A percentile compares a stretch with the other conserved stretches of the same genome.
phyloP scores from a whole-genome alignment of 2,888 invertebrate genomes.

The Saturnia japonica region DNA sequence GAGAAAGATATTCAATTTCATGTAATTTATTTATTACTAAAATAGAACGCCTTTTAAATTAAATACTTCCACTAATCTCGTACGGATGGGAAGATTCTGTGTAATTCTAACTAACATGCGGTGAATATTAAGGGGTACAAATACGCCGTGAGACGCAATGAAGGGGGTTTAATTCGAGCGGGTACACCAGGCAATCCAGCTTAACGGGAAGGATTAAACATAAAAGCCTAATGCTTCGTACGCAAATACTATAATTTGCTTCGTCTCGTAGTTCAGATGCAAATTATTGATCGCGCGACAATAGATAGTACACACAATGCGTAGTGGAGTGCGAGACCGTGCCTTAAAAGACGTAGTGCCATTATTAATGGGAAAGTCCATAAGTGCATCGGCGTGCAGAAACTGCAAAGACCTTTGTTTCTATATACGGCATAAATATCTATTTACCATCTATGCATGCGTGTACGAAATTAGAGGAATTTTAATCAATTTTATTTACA shows the following conservation, averaged over 20 bases:
- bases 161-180: constrained; percentile 61
- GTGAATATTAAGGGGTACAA: constrained; percentile 48
- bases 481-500: constrained; percentile 28
- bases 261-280: constrained; percentile 55
- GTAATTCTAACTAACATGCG: constrained; percentile 29
- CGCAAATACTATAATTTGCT: constrained; percentile 59
- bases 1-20: neutral
- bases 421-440: constrained; percentile 45
- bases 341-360: constrained; percentile 58
- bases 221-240: constrained; percentile 66
- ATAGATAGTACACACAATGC: constrained; percentile 56
- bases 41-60: constrained; percentile 1
- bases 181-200: constrained; percentile 72
- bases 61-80: constrained; percentile 12
- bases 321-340: constrained; percentile 39
- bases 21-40: neutral
- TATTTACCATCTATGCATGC: constrained; percentile 34
- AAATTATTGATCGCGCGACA: constrained; percentile 67
- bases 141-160: constrained; percentile 61
- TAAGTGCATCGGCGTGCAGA: constrained; percentile 52
- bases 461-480: constrained; percentile 33
- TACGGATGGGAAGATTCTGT: neutral
- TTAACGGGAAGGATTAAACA: constrained; percentile 70
- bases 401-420: constrained; percentile 42
- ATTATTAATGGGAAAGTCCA: constrained; percentile 56